These are phyloP conservation scores for Poeciliopsis turrubarensis DNA, from an alignment of 2,113 vertebrate genomes.

Conservation along the genomic window DNA sequence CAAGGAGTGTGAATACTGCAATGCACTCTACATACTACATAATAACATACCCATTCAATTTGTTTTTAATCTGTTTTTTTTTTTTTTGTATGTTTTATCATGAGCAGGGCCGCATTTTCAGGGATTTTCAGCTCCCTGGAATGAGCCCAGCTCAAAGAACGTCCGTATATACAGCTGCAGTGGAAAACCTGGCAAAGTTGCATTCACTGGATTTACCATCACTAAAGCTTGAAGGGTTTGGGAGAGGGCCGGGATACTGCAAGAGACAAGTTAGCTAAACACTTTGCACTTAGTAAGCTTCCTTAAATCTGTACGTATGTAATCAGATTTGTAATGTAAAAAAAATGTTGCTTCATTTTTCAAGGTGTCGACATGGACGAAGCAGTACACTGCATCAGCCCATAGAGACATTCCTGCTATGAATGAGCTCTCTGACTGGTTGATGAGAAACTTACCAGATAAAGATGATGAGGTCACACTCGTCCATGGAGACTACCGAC, in stretches of 20 bases:
- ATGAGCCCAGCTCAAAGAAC: conserved; percentile 84
- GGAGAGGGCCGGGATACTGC: conserved; percentile 87
- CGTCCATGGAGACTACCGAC: conserved; percentile 90
- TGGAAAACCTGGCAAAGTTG: conserved; percentile 85
- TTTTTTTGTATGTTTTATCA: background rate
- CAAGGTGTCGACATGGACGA: conserved; percentile 92
- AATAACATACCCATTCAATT: background rate
- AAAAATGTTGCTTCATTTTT: background rate
- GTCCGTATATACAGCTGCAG: conserved; percentile 86
- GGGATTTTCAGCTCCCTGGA: conserved; percentile 82
- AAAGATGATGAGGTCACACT: conserved; percentile 84
- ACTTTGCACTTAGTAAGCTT: background rate
- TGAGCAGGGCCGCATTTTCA: conserved; percentile 89
- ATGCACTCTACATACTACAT: background rate
- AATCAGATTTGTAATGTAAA: background rate
- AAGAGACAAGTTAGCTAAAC: conserved; percentile 85
- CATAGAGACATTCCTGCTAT: conserved; percentile 86
- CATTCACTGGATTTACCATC: conserved; percentile 82
- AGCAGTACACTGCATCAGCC: conserved; percentile 87
- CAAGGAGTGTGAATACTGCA: background rate
- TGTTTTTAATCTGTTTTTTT: background rate
- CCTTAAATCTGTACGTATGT: background rate
- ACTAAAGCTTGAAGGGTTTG: conserved; percentile 84
- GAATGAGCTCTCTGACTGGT: conserved; percentile 87
- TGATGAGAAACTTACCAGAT: conserved; percentile 85